Conservation (phyloP, 2,888 invertebrate species). For the Ichneumoninae sp. region DNA sequence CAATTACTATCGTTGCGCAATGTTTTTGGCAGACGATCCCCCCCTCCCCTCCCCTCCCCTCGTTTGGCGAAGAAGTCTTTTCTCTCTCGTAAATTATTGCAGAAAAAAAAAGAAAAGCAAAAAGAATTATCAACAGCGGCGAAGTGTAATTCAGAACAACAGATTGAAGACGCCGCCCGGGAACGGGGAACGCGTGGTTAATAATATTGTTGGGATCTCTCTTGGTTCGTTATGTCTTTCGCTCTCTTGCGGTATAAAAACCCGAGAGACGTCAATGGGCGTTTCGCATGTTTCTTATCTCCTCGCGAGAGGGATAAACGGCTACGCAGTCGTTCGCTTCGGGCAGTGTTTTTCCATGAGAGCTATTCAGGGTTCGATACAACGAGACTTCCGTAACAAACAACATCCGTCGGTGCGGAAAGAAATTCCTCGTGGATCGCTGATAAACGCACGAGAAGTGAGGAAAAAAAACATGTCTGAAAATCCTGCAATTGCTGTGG, state of each 20-base stretch:
- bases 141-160: constrained; percentile 54
- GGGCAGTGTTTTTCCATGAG: constrained; percentile 34
- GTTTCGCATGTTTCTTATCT: constrained; percentile 31
- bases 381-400: neutral
- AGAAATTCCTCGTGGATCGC: neutral
- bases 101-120: constrained; percentile 24
- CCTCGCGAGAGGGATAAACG: constrained; percentile 4
- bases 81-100: constrained; percentile 51
- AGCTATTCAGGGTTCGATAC: constrained; percentile 10
- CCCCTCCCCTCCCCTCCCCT: constrained; percentile 4
- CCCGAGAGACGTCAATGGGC: neutral
- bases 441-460: neutral
- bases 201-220: constrained; percentile 50
- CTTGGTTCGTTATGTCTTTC: neutral
- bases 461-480: neutral
- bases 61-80: neutral
- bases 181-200: constrained; percentile 40
- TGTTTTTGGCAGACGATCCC: constrained; percentile 52
- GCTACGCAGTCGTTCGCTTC: neutral
- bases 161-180: constrained; percentile 42
- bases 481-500: neutral
- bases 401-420: neutral
- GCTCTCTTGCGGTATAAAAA: neutral
- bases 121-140: constrained; percentile 13
- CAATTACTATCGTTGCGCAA: constrained; percentile 49